Conservation (phyloP, 2,797 vertebrate genomes). For the Lithobates sylvaticus region DNA sequence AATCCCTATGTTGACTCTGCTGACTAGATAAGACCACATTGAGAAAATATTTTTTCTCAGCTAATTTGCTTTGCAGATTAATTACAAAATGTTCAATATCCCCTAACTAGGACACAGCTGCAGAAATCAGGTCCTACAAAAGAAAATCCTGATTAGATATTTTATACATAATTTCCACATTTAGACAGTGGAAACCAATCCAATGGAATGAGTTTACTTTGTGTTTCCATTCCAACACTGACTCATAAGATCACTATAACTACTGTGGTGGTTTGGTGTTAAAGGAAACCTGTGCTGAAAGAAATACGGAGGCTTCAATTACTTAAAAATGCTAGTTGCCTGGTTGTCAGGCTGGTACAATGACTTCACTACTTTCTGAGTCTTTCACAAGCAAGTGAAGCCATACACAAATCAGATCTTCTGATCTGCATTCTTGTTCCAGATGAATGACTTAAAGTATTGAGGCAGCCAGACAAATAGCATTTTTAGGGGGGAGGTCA, state of each 20-base stretch:
- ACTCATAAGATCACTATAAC: no score
- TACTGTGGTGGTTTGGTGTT: neutral
- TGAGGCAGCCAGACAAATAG: no score
- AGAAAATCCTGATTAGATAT: conserved; percentile 16
- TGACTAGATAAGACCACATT: conserved; percentile 35
- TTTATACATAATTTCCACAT: neutral
- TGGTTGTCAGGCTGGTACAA: neutral
- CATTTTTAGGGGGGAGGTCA: no score
- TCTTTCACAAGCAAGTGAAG: neutral
- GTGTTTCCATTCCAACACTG: neutral
- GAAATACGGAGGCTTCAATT: neutral
- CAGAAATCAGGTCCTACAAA: conserved; percentile 10
- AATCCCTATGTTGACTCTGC: conserved; percentile 47
- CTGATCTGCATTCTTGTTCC: no score
- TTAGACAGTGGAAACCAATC: neutral
- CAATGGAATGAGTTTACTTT: neutral
- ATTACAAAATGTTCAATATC: conserved; percentile 50
- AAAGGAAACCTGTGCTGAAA: neutral
- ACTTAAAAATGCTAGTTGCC: neutral
- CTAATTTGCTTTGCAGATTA: conserved; percentile 56
- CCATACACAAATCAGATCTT: no score
- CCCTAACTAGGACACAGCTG: conserved; percentile 44
- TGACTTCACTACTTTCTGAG: neutral
- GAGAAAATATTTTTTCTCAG: conserved; percentile 42
- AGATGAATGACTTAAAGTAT: no score